These are phyloP conservation scores for Drosophila ogumai DNA, from an alignment of 1,140 invertebrate genomes.

Conservation along the genomic window DNA sequence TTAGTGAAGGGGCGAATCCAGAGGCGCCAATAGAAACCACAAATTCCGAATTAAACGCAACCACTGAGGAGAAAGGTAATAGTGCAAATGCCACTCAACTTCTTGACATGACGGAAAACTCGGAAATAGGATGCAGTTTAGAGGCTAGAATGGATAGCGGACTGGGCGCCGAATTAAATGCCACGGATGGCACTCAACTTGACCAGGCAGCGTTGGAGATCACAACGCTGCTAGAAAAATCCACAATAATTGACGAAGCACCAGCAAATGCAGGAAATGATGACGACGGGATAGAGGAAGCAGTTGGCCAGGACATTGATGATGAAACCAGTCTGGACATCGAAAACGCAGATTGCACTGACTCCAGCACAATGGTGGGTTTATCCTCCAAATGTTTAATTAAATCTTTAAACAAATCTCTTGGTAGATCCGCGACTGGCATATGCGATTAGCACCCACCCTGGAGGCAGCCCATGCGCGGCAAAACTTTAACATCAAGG, in stretches of 20 bases:
- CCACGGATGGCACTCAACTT: conserved; percentile 1
- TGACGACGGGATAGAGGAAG: not conserved
- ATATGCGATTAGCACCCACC: conserved; percentile 63
- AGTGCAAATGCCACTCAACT: not conserved
- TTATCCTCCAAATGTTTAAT: not conserved
- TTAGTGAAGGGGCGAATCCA: not conserved
- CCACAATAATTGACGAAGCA: conserved; percentile 21
- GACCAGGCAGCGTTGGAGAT: conserved; percentile 5
- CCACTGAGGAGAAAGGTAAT: too few relatives aligned
- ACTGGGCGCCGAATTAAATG: conserved; percentile 4
- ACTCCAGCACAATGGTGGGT: conserved; percentile 18
- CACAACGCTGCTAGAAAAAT: not conserved
- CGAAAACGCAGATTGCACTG: not conserved
- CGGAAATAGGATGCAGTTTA: not conserved
- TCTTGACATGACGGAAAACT: not conserved
- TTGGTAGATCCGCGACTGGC: conserved; percentile 70
- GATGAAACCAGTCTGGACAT: not conserved
- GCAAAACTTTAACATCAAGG: conserved; percentile 75
- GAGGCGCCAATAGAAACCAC: not conserved
- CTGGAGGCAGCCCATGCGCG: conserved; percentile 69
- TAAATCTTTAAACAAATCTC: not conserved
- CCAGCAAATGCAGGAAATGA: not conserved
- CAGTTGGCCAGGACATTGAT: not conserved
- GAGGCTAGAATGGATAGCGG: conserved; percentile 6
- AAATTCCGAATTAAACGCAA: too few relatives aligned